phyloP scores from a whole-genome alignment of 2,888 invertebrate species.

The Cactoblastis cactorum region DNA sequence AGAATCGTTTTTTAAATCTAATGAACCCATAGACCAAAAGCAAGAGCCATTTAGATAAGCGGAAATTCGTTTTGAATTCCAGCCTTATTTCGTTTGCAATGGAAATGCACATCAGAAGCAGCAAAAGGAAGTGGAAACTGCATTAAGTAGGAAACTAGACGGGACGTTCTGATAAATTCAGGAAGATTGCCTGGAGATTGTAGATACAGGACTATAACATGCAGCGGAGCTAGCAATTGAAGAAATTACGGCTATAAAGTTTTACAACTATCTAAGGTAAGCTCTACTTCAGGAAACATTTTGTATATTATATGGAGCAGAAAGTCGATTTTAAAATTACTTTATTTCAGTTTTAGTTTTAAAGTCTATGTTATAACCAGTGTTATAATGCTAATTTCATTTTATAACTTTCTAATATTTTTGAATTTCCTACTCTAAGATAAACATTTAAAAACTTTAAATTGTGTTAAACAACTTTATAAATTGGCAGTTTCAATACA shows the following conservation, averaged over 20 bases:
- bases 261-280: neutral
- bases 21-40: too few relatives aligned
- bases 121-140: constrained; percentile 7
- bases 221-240: neutral
- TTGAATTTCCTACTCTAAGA: too few relatives aligned
- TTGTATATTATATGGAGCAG: neutral
- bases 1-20: too few relatives aligned
- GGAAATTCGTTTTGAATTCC: neutral
- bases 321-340: neutral
- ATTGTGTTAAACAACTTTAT: too few relatives aligned
- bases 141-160: constrained; percentile 4
- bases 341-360: neutral
- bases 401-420: too few relatives aligned
- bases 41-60: neutral
- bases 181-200: neutral
- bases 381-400: too few relatives aligned
- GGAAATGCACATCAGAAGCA: neutral
- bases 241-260: neutral
- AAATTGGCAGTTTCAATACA: neutral
- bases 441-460: too few relatives aligned
- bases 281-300: neutral
- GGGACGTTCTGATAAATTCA: neutral
- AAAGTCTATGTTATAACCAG: too few relatives aligned
- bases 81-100: neutral
- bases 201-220: neutral